Evolutionary conservation across 2,888 invertebrate genomes (phyloP), one percentile per base, ranked within the genome.

Genomic region (Patella ulyssiponensis): DNA sequence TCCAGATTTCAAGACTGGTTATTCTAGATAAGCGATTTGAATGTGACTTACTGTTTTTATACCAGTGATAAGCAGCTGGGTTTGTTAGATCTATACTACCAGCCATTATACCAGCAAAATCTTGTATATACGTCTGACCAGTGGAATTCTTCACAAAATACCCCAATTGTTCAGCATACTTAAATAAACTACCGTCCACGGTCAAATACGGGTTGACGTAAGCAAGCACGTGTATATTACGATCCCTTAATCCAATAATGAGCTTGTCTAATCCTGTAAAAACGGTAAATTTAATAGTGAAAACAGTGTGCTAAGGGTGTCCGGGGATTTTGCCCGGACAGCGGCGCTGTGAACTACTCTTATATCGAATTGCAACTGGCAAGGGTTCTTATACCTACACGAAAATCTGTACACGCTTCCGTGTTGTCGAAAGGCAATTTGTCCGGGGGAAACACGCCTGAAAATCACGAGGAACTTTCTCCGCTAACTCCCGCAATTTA

Each of bases 151-250:
- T 87, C 7, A 90, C 83, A 20, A 90, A 81, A 78, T 85, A 89
- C 1, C 84, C 84, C 1, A 80, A 74, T 12, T 74, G 58, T 1
- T 86, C 85, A 0, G 86, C 89, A 52, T 64, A 80, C 56, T 84
- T 80, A 76, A 83, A 90, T n/a, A 89, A 75, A 7, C 79, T 77
- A 0, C 90, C 89, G 7, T 84, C 78, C 9, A 70, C 77, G 76
- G 87, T 87, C 11, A 90, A 80, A 75, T 89, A 85, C 3, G 89
- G 88, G 77, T 88, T 90, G 70, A 89, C 87, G 79, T 90, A 90
- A 52, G 80, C 87, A 33, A 89, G 78, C 1, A 90, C 85, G 17
- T 86, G 82, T 0, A 88, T 83, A 0, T 86, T 87, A n/a, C 84
- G 73, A 17, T 77, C 73, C 58, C 80, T 81, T 14, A 87, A 80